Evolutionary conservation across 2,888 invertebrate genomes (phyloP).

Genomic region (Acanthosoma haemorrhoidale): DNA sequence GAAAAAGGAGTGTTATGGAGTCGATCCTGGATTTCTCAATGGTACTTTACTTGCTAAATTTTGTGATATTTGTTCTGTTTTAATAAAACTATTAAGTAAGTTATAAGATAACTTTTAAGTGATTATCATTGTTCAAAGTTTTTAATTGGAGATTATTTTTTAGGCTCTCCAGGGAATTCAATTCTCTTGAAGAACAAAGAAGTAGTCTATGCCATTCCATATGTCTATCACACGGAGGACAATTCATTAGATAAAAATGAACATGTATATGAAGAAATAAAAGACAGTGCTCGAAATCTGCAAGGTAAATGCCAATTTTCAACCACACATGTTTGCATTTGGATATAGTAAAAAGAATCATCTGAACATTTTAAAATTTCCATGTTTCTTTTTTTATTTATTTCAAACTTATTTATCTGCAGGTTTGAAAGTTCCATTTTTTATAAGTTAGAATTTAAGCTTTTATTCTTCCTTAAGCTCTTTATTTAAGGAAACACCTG

Average conservation of each 20-base stretch:
- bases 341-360: neutral
- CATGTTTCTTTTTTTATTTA: too few relatives aligned
- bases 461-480: too few relatives aligned
- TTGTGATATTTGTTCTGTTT: too few relatives aligned
- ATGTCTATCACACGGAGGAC: constrained; percentile 70
- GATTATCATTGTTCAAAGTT: neutral
- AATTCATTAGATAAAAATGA: constrained; percentile 55
- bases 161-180: constrained; percentile 47
- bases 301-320: too few relatives aligned
- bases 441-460: too few relatives aligned
- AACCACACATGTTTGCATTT: too few relatives aligned
- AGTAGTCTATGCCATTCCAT: constrained; percentile 81
- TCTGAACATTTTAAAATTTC: neutral
- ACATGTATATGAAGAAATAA: constrained; percentile 85
- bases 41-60: too few relatives aligned
- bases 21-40: neutral
- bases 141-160: neutral
- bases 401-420: too few relatives aligned
- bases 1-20: constrained; percentile 49
- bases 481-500: too few relatives aligned
- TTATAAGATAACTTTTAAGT: neutral
- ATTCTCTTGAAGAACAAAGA: constrained; percentile 71
- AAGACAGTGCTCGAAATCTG: constrained; percentile 44
- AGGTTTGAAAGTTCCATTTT: too few relatives aligned
- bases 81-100: too few relatives aligned